Percentiles rank a stretch among this genome's conserved stretches.
These are phyloP conservation scores for Drosophila suzukii DNA, from an alignment of 1,140 invertebrate genomes.

Conservation along the genomic window DNA sequence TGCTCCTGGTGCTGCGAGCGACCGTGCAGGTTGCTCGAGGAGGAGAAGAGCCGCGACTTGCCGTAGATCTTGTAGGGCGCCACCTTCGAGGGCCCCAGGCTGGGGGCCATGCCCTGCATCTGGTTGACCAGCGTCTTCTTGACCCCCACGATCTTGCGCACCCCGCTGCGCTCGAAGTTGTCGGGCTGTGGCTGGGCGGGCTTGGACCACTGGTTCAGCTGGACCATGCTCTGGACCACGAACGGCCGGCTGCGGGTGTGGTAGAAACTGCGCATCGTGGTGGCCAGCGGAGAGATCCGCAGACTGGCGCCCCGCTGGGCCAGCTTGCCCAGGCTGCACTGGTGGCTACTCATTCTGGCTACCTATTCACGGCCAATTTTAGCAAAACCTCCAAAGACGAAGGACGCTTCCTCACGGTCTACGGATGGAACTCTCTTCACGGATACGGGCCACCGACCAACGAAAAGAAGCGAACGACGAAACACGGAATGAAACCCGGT, in stretches of 20 bases:
- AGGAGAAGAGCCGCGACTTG: slow-evolving; percentile 30
- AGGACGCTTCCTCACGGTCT: slow-evolving; percentile 7
- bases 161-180: background rate
- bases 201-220: background rate
- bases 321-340: slow-evolving; percentile 15
- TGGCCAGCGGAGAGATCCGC: background rate
- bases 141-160: slow-evolving; percentile 50
- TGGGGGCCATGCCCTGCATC: slow-evolving; percentile 44
- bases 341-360: slow-evolving; percentile 15
- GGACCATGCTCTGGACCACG: background rate
- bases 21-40: slow-evolving; percentile 26
- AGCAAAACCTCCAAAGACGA: background rate
- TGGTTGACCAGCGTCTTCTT: slow-evolving; percentile 60
- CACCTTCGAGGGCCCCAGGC: background rate
- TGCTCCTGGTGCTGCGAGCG: background rate
- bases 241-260: background rate
- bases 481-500: slow-evolving; percentile 5
- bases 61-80: slow-evolving; percentile 50
- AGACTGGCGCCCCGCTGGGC: slow-evolving; percentile 15
- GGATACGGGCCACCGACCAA: background rate
- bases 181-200: background rate
- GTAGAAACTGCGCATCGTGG: slow-evolving; percentile 3
- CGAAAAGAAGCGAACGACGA: background rate
- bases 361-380: slow-evolving; percentile 25
- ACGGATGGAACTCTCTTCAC: background rate